A percentile compares a stretch with the other conserved stretches of the same genome.
phyloP scores from a whole-genome alignment of 2,797 vertebrate genomes.

The Pipistrellus pipistrellus region DNA sequence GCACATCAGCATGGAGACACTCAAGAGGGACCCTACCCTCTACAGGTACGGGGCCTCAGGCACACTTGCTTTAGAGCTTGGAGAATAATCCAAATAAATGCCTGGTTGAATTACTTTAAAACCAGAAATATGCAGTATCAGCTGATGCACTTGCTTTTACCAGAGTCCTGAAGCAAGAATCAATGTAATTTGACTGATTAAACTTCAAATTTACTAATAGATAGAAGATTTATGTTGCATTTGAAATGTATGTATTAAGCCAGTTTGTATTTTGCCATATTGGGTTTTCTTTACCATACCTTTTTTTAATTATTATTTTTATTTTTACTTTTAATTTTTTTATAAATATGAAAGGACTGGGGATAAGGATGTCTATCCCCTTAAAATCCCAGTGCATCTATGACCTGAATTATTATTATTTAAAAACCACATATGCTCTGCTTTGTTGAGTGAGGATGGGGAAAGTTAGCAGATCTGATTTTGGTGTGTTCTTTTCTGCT shows the following conservation, averaged over 20 bases:
- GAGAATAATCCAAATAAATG: not conserved
- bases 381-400: not conserved
- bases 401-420: not conserved
- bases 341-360: not conserved
- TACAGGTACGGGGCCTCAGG: slow-evolving; percentile 90
- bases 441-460: not conserved
- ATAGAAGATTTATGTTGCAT: not conserved
- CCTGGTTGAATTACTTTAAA: not conserved
- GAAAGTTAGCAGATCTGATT: not conserved
- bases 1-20: slow-evolving; percentile 94
- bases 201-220: not conserved
- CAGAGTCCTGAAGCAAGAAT: not conserved
- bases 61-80: not conserved
- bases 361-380: accelerated
- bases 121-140: not conserved
- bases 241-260: accelerated
- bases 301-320: too few species aligned
- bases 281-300: too few species aligned
- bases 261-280: not conserved
- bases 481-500: not conserved
- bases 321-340: too few species aligned
- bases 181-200: not conserved
- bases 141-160: not conserved
- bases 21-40: slow-evolving; percentile 95
- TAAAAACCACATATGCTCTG: not conserved